Evolutionary conservation across 2,113 vertebrate genomes (phyloP), one percentile per base, ranked within the genome.

Genomic region (Vimba vimba): DNA sequence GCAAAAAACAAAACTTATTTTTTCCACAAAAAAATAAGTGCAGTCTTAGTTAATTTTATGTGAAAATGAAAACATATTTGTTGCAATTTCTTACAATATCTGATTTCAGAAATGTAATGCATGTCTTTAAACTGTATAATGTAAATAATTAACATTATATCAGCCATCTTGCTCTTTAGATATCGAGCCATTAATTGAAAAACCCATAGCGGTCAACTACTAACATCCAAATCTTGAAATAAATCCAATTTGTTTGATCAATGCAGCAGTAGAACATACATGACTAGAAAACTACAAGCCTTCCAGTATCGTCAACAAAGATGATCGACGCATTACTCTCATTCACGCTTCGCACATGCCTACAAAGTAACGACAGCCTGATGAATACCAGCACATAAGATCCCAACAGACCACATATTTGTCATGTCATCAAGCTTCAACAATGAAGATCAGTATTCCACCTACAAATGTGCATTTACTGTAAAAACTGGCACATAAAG

Each of bases 311-410:
- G 79, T 64, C 85, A 78, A 86, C 90, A 83, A 84, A 76, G 75
- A 64, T 84, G 64, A 90, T 81, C 36, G 73, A 60, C 57, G 19
- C 47, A 68, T 84, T 17, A 74, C 75, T 25, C 27, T 81, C 27
- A 64, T 84, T 87, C 75, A 62, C 27, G 33, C 68, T 87, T 85
- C 85, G 64, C 82, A 86, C 84, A 79, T 85, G 25, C 66, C 39
- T 79, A 66, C 27, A 60, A 64, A 81, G 84, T 75, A 84, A 4
- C 47, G 23, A 27, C 55, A 45, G n/a, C 11, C 73, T n/a, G n/a
- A 59, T 7, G n/a, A 47, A 69, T n/a, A 60, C 79, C 60, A 19
- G 47, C 62, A 76, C 39, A 74, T 60, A 66, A 33, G 39, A 87
- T 89, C 66, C 74, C 64, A 39, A 74, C 62, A 64, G 25, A 75